phyloP scores from a whole-genome alignment of 92 coral and sea anemone species.

The Heteractis magnifica region DNA sequence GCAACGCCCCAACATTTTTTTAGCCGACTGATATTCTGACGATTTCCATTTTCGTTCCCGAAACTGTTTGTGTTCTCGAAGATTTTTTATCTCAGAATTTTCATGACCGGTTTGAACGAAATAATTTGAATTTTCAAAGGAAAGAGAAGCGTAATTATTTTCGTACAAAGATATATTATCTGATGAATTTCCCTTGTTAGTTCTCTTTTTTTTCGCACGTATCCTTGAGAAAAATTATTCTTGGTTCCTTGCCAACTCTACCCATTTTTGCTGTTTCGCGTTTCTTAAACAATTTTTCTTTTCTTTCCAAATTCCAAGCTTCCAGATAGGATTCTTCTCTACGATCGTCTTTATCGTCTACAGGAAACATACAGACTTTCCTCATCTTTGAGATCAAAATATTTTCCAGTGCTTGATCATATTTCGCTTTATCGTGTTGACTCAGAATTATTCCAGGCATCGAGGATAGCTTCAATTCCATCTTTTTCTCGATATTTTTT shows the following conservation, averaged over 20 bases:
- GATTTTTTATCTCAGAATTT: background rate
- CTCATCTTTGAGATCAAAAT: background rate
- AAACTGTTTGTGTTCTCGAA: background rate
- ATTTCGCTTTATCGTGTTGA: background rate
- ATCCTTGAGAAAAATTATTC: background rate
- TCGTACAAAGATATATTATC: no score
- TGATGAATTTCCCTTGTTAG: background rate
- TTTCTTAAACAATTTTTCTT: background rate
- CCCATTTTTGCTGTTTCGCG: background rate
- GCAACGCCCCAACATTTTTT: background rate
- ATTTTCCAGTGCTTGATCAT: background rate
- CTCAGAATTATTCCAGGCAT: conserved; percentile 14
- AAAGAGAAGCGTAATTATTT: no score
- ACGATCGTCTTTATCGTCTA: background rate
- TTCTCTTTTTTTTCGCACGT: background rate
- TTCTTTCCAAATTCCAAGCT: background rate
- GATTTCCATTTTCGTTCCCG: conserved; percentile 22
- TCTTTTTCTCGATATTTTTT: background rate
- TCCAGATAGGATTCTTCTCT: background rate
- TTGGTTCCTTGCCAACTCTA: background rate
- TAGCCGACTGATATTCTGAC: background rate
- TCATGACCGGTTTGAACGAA: background rate
- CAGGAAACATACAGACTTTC: background rate
- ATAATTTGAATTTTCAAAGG: background rate
- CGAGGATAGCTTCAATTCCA: background rate